Conservation (phyloP, 2,113 vertebrate species). For the Microtus pennsylvanicus region DNA sequence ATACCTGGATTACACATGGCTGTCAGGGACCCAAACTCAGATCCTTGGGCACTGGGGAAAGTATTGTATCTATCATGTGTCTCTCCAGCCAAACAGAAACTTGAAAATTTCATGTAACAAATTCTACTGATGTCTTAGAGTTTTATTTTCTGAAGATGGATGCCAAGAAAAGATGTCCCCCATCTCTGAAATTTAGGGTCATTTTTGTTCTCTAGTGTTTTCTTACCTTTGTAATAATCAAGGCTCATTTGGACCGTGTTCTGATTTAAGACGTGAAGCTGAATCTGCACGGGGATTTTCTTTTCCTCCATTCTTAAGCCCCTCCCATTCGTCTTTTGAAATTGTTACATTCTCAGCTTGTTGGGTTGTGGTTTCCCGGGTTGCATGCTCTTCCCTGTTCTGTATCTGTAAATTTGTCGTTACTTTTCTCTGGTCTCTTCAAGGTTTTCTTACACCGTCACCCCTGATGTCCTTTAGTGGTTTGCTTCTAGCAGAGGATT, state of each 20-base stretch:
- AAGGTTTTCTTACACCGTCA: not conserved
- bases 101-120: conserved; percentile 5
- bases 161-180: conserved; percentile 35
- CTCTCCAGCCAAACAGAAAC: not conserved
- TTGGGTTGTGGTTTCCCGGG: not conserved
- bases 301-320: not conserved
- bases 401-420: not conserved
- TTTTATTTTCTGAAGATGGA: not conserved
- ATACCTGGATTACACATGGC: not conserved
- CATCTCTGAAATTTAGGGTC: not conserved
- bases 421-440: not conserved
- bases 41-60: not conserved
- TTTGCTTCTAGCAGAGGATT: not conserved
- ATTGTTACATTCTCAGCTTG: not conserved
- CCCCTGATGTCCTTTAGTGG: not conserved
- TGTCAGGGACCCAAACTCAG: not conserved
- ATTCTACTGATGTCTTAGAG: not conserved
- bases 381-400: not conserved
- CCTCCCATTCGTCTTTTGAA: not conserved
- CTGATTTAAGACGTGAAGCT: not conserved
- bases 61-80: not conserved
- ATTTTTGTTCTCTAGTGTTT: conserved; percentile 30
- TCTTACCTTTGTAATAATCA: conserved; percentile 42
- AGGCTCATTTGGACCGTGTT: conserved; percentile 9
- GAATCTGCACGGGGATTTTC: not conserved